Percentiles rank a stretch among this genome's conserved stretches.
These are phyloP conservation scores for Siderastrea siderea DNA, from an alignment of 92 coral and sea anemone genomes.

Conservation along the genomic window DNA sequence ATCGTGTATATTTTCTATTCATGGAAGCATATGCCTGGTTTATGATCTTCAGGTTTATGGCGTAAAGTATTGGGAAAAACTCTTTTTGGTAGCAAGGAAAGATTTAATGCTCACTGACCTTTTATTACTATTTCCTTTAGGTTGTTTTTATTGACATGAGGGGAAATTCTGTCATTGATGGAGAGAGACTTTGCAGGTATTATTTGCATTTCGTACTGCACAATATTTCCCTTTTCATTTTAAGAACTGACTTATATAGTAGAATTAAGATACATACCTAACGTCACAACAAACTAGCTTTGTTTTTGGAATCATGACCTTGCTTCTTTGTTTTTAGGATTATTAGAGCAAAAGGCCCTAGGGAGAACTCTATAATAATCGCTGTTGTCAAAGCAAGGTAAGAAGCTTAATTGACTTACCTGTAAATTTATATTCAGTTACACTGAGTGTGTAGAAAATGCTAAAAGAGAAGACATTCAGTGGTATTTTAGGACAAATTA, in stretches of 20 bases:
- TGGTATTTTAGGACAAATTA: too few relatives aligned
- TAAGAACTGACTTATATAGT: too few relatives aligned
- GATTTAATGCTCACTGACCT: not conserved
- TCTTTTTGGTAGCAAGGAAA: too few relatives aligned
- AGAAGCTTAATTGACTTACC: conserved; percentile 1
- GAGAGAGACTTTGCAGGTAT: conserved; percentile 95
- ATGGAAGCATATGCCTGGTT: too few relatives aligned
- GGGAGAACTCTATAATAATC: conserved; percentile 89
- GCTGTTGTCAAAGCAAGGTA: conserved; percentile 97
- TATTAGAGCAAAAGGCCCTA: conserved; percentile 73
- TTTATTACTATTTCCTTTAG: conserved; percentile 35
- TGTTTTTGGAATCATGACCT: not conserved
- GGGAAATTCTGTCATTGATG: conserved; percentile 90
- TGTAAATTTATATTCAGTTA: not conserved
- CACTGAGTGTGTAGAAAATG: too few relatives aligned
- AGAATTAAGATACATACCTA: too few relatives aligned
- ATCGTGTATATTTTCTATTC: too few relatives aligned
- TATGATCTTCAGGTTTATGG: too few relatives aligned
- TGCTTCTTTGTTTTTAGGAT: conserved; percentile 50
- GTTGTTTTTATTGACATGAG: conserved; percentile 97
- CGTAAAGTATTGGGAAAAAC: too few relatives aligned
- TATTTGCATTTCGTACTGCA: not conserved
- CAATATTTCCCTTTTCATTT: not conserved
- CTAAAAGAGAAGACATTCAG: too few relatives aligned
- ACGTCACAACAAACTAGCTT: too few relatives aligned